Evolutionary conservation across 2,797 vertebrate genomes (phyloP), one percentile per base, ranked within the genome.

Genomic region (Lithobates sylvaticus): DNA sequence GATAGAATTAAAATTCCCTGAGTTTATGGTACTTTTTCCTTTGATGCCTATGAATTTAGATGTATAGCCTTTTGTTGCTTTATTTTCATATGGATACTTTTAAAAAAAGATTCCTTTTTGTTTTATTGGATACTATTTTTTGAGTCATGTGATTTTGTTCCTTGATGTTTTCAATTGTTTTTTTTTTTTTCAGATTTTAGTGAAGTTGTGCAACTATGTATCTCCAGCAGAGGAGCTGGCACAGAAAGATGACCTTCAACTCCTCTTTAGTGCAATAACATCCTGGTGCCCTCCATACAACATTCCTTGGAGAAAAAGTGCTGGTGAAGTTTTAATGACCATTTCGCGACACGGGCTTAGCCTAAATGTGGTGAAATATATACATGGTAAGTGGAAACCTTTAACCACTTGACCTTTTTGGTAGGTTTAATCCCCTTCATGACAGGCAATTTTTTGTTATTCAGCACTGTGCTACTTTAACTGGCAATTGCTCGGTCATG

Each of bases 231-330:
- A 99, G 92, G 98, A 99, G 88, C 93, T 99, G 92, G 98, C 98
- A 64, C 98, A 99, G 73, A 99, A 99, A 88, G 98, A 99, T 47
- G 98, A 99, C 92, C 97, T 99, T n/a, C 98, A 99, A 94, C 97
- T 99, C 88, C 93, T 99, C 3, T 99, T 99, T 94, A 99, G 98
- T 91, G 98, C 98, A 95, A 99, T 99, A 95, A 99, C 98, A 39
- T 99, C 98, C 76, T 99, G 98, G 98, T 99, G 98, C 87, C 98
- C 98, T 36, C 98, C 98, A 42, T 98, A 99, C 91, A 99, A 99
- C 90, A 95, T 99, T 89, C 98, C 97, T 84, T 99, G 98, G 98
- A 96, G 98, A 91, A 97, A 97, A 93, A 99, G 98, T 29, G 97
- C 98, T 0, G 98, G 97, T 32, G 98, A 99, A 91, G 98, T 99